Evolutionary conservation across 1,140 invertebrate genomes (phyloP), one percentile per base, ranked within the genome.

Genomic region (Glomeris maerens): DNA sequence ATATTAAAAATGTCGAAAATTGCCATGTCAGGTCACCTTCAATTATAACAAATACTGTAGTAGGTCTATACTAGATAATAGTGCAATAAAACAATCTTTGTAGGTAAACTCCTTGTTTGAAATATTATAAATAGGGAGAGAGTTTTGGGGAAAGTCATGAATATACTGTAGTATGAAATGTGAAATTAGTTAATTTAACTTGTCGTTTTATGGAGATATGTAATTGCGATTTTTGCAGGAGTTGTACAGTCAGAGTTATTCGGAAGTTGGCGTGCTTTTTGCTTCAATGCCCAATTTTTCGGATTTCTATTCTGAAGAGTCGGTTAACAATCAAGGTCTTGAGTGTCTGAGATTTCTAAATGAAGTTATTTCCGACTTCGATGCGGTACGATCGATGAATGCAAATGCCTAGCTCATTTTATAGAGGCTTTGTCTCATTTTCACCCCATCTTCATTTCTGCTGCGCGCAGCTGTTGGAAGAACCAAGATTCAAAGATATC

Each of bases 311-410:
- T 89, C 85, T 27, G 89, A 94, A 72, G 89, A 94, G 63, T 84
- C 83, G 17, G 89, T 94, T 14, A 93, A 96, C 65, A 94, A 94
- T 69, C 89, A 93, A 73, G 92, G 92, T 26, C 74, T 95, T 51
- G 89, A 95, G 68, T 96, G 92, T 70, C 74, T 95, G 49, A 76
- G 92, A 56, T 94, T 97, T 66, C 75, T 97, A 17, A 96, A 97
- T 66, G 93, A 97, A 78, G 91, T 97, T 50, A 95, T 97, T 60
- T 93, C 90, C 0, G 93, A 96, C 71, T 97, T 94, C 67, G 93
- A 97, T 75, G 83, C 87, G 56, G 86, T 91, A 73, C 78, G 78
- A 42, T 40, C 4, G 7, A 36, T 22, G 7, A n/a, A n/a, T n/a
- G n/a, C n/a, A 13, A 14, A 2, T 46, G 25, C 31, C 45, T 13